Evolutionary conservation across 2,888 invertebrate species (phyloP), one percentile per base, ranked within the genome.

Genomic region (Nemotelus pantherinus): DNA sequence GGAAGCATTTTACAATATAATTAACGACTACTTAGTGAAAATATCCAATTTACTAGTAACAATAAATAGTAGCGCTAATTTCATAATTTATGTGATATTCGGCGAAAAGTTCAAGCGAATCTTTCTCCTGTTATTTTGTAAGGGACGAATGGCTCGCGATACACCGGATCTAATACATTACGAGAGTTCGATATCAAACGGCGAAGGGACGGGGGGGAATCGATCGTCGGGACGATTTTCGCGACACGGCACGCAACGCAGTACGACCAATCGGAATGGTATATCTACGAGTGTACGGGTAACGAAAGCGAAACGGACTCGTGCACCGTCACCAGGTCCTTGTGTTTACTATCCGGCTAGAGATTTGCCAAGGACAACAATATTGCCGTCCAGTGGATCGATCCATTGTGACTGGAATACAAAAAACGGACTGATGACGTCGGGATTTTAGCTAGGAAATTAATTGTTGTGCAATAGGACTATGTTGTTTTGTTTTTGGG

Each of bases 31-130:
- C 83, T 89, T 95, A 83, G 93, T 95, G 75, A 93, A 94, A 84
- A 90, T 91, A 55, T 95, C 95, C 84, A 98, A 99, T 88, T 91
- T 98, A 77, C 90, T 98, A 80, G 97, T 99, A 77, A 98, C 97
- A 80, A 93, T 98, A 86, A 99, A 99, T 89, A 97, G 97, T 84
- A 97, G 97, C 85, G 95, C 98, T 80, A 99, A 99, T 88, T 98
- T 99, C 87, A 92, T 99, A 81, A 97, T 99, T 83, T 99, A 99
- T 89, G 97, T 98, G 81, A 97, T 97, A 81, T 98, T 98, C 86
- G 98, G 98, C 1, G 96, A 98, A 86, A 98, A 98, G 86, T 98
- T 98, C 88, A 95, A 96, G 85, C 90, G 94, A 80, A 91, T 96
- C 81, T 95, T 96, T 86, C 88, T 95, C 81, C 89, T 93, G 86